Base-by-base conservation (phyloP, 2,113 vertebrate species). In the Ochotona curzoniae region DNA sequence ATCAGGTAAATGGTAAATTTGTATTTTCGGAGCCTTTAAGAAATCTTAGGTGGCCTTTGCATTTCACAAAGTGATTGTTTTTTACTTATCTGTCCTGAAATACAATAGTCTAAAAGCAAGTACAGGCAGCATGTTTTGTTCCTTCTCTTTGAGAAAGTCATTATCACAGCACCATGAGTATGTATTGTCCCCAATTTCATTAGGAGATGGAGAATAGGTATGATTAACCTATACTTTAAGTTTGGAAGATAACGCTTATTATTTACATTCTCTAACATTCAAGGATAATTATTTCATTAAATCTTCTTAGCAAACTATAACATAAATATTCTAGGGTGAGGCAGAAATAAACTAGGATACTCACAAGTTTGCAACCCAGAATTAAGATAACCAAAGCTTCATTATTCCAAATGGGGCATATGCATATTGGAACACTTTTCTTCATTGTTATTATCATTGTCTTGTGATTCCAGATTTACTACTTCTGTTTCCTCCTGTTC, bases 241-340 rank as follows among this genome's bases (percentile, higher is more conserved):
- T 89, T 96, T 92, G 35, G 95, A 85, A 93, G 57, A 78, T 84
- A 70, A 64, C 51, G 35, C 51, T 85, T 85, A 66, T 83, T 93
- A 70, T 75, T 94, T 94, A n/a, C n/a, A 70, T 75, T 84, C n/a
- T 78, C 44, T 18, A 83, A 85, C 13, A 66, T 60, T 75, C 80
- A 70, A 78, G 63, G 38, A 14, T 81, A 94, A 95, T 89, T 87
- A 89, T 94, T 96, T 91, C 91, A 93, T 91, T 95, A 87, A 91
- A 91, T 85, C 84, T 92, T 92, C 60, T 91, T 73, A 87, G 60
- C 57, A 91, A 87, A 66, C 57, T 83, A 25, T 9, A 67, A 63
- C 63, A 63, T 91, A 91, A 60, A 89, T 94, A 51, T 92, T 2
- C 32, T 21, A 1, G 17, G 12, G 0, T 26, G 8, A 5, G 4